Evolutionary conservation across 1,140 invertebrate genomes (phyloP).

Genomic region (Drosophila pseudoananassae): DNA sequence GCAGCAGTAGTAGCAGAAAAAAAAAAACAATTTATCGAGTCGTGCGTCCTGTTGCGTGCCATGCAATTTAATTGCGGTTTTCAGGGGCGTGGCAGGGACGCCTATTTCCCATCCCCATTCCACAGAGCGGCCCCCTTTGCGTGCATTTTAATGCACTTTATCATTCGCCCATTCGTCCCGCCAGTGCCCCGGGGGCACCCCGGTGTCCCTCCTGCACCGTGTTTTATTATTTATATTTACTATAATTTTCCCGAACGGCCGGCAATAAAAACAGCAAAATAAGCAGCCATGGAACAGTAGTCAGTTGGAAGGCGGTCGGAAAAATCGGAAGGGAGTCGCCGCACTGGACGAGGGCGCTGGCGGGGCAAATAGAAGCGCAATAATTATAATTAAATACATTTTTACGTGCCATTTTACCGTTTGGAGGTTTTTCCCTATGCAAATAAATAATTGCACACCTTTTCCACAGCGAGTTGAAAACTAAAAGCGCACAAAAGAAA

Average conservation of each 20-base stretch:
- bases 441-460: constrained; percentile 77
- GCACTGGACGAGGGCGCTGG: not conserved
- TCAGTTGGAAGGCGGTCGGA: not conserved
- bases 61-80: constrained; percentile 69
- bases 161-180: constrained; percentile 47
- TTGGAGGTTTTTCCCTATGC: constrained; percentile 57
- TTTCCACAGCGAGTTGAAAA: constrained; percentile 27
- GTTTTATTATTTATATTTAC: constrained; percentile 82
- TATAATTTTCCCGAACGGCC: constrained; percentile 67
- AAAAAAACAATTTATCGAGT: constrained; percentile 71
- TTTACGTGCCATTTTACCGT: constrained; percentile 77
- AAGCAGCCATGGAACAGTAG: constrained; percentile 28
- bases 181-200: not conserved
- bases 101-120: constrained; percentile 8
- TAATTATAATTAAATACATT: constrained; percentile 83
- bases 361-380: constrained; percentile 60
- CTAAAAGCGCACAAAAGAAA: constrained; percentile 19
- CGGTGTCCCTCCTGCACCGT: constrained; percentile 39
- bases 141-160: constrained; percentile 79
- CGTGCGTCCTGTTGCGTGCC: constrained; percentile 78
- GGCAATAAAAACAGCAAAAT: constrained; percentile 43
- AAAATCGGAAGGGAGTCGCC: not conserved
- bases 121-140: constrained; percentile 36
- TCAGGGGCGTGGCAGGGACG: constrained; percentile 54
- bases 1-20: not conserved